phyloP scores from a whole-genome alignment of 2,797 vertebrate genomes.

The Eospalax fontanierii region DNA sequence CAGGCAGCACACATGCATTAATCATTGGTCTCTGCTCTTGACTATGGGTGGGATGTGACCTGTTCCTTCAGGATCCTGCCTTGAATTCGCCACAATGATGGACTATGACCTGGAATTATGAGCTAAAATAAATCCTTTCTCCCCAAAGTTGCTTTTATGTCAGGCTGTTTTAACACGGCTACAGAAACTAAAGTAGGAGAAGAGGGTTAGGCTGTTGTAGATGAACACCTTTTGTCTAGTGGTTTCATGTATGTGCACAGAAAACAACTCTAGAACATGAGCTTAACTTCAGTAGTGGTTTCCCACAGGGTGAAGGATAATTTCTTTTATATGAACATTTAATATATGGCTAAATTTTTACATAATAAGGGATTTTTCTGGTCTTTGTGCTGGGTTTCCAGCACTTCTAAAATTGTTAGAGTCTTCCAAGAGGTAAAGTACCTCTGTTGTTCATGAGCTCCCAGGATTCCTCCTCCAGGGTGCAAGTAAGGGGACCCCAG shows the following conservation, averaged over 20 bases:
- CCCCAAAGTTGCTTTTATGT: not conserved
- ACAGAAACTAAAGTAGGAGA: not conserved
- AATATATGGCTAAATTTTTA: constrained; percentile 11
- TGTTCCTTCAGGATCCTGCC: not conserved
- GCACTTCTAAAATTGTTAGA: not conserved
- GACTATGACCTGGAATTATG: not conserved
- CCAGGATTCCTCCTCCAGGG: not conserved
- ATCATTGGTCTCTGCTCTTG: not conserved
- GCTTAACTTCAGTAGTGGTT: not conserved
- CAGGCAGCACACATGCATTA: not conserved
- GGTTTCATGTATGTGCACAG: not conserved
- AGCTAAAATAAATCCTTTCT: not conserved
- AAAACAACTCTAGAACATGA: not conserved
- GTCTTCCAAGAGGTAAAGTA: not conserved
- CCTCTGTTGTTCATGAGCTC: not conserved
- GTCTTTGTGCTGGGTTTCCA: not conserved
- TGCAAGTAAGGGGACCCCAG: not conserved
- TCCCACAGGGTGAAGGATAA: not conserved
- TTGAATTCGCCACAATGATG: not conserved
- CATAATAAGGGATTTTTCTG: not conserved
- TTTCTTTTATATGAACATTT: not conserved
- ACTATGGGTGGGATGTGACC: not conserved
- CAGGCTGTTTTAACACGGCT: no score
- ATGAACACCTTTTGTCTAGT: not conserved
- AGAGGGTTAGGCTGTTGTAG: not conserved